A percentile compares a stretch with the other conserved stretches of the same genome.
Conservation (phyloP, 2,888 invertebrate genomes). For the Sphaerophoria rueppellii region DNA sequence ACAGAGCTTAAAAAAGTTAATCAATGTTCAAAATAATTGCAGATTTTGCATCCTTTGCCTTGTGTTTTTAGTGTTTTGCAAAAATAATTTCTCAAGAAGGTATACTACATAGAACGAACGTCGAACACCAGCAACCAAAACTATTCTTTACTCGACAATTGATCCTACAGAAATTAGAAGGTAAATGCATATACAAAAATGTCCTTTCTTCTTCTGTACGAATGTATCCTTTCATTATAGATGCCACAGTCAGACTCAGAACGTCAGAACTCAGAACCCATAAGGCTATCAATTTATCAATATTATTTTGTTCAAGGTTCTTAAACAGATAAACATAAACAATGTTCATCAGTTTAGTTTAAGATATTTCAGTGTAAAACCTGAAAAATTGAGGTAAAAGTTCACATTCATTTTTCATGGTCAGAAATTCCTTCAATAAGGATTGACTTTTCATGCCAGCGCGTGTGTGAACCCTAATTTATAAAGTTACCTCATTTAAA, state of each 20-base stretch:
- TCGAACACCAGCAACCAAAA: no score
- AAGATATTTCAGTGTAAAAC: conserved; percentile 7
- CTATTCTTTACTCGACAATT: no score
- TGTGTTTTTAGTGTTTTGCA: background rate
- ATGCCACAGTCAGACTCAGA: background rate
- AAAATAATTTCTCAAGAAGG: background rate
- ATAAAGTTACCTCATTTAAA: conserved; percentile 67
- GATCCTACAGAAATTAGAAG: no score
- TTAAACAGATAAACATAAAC: conserved; percentile 16
- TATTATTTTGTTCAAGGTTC: background rate
- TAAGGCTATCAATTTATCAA: background rate
- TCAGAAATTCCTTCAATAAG: conserved; percentile 47
- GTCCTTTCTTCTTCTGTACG: background rate
- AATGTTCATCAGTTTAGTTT: background rate
- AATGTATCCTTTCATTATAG: background rate
- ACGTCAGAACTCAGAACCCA: no score
- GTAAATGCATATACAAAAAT: conserved; percentile 7
- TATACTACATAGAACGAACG: no score
- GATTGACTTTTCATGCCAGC: conserved; percentile 42
- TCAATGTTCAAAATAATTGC: conserved; percentile 30
- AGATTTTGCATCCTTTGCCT: conserved; percentile 34
- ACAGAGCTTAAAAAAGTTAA: conserved; percentile 33
- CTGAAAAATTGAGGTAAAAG: conserved; percentile 36
- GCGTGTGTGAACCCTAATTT: conserved; percentile 63
- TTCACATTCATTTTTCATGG: conserved; percentile 32